Evolutionary conservation across 2,888 invertebrate species (phyloP).

Genomic region (Eupithecia pulchellata): DNA sequence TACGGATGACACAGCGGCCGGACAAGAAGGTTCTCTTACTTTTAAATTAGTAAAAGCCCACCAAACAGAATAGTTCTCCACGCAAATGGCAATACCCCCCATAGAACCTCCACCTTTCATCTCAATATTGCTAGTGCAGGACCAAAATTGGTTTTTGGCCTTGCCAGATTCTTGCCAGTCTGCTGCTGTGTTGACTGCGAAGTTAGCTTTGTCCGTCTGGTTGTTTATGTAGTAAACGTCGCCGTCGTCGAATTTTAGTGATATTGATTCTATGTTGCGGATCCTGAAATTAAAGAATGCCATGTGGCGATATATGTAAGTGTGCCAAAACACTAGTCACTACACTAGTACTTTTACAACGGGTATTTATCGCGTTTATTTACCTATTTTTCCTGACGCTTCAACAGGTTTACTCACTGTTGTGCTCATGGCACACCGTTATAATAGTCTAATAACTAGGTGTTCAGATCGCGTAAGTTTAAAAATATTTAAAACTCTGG

Average conservation of each 20-base stretch:
- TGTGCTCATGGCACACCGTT: too few species aligned
- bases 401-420: too few species aligned
- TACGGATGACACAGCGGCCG: neutral
- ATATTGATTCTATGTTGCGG: constrained; percentile 64
- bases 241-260: constrained; percentile 54
- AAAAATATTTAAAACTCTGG: too few species aligned
- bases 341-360: too few species aligned
- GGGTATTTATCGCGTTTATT: too few species aligned
- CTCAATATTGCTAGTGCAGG: constrained; percentile 58
- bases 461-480: too few species aligned
- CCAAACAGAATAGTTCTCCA: constrained; percentile 62
- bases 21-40: constrained; percentile 65
- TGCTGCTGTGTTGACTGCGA: constrained; percentile 66
- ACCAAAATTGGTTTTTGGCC: constrained; percentile 56
- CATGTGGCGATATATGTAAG: too few species aligned
- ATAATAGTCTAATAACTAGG: too few species aligned
- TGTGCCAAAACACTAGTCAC: too few species aligned
- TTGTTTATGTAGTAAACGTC: constrained; percentile 58
- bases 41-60: constrained; percentile 66
- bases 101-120: constrained; percentile 46
- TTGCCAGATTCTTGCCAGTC: constrained; percentile 59
- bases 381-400: too few species aligned
- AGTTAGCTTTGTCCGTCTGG: constrained; percentile 54
- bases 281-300: constrained; percentile 53
- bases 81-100: constrained; percentile 61